A percentile compares a stretch with the other conserved stretches of the same genome.
Conservation (phyloP, 2,797 vertebrate genomes). For the Schizopygopsis pylzovi region DNA sequence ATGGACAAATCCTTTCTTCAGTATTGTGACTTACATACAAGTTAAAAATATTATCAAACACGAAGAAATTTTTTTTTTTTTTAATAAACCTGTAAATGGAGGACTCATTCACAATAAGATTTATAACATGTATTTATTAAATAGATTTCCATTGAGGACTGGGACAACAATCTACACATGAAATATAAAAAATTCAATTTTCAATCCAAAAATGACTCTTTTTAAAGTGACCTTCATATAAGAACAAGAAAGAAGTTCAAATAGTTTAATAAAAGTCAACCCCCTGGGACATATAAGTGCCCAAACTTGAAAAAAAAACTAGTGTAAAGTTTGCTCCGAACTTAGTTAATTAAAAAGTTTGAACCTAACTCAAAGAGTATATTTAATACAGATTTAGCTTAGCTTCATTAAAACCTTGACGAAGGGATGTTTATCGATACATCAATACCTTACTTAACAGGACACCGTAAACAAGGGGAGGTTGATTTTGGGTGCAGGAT, state of each 20-base stretch:
- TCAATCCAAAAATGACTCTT: neutral
- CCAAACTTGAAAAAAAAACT: neutral
- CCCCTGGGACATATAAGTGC: neutral
- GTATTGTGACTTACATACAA: neutral
- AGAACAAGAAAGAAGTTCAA: neutral
- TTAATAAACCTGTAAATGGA: neutral
- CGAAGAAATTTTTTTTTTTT: too few species aligned
- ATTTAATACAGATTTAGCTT: conserved; percentile 36
- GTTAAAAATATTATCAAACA: too few species aligned
- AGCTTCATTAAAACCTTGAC: conserved; percentile 54
- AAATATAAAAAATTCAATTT: neutral
- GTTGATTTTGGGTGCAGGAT: conserved; percentile 27
- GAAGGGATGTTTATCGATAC: conserved; percentile 42
- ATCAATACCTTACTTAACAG: conserved; percentile 27
- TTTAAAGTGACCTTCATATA: conserved; percentile 2
- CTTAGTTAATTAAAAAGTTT: conserved; percentile 52
- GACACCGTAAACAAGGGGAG: conserved; percentile 33
- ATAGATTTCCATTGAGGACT: neutral
- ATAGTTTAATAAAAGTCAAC: conserved; percentile 18
- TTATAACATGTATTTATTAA: neutral
- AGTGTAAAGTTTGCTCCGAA: conserved; percentile 22
- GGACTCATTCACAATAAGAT: neutral
- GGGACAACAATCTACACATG: neutral
- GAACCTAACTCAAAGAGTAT: conserved; percentile 21
- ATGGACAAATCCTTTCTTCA: neutral